Base-by-base conservation (phyloP, 2,888 invertebrate genomes). In the Leucophora obtusa region DNA sequence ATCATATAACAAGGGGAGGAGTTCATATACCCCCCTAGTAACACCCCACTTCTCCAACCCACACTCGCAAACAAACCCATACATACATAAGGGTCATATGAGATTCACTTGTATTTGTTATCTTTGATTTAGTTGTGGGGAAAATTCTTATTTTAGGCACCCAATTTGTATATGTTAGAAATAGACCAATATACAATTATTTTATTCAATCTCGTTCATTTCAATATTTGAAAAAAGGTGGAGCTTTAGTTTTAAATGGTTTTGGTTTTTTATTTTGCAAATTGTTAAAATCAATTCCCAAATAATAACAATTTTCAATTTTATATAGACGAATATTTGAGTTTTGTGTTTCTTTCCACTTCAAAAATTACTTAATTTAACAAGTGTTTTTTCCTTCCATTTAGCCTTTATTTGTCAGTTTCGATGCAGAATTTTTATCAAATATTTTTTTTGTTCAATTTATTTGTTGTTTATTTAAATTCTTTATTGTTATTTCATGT, bases 281-380 rank as follows among this genome's bases (percentile, higher is more conserved):
- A 72, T 76, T 72, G 80, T 76, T 72, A 60, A 79, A 79, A 79
- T 79, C 79, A 80, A 80, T 72, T 71, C 58, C 35, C 38, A 68
- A 69, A 69, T 58, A 69, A 62, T 60, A 71, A 62, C 72, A 72
- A 63, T 35, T 53, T 21, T 35, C 35, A 5, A 8, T 43, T 54
- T 35, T 11, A 24, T 47, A 47, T 15, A 43, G 9, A 21, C 28
- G 7, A 62, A 62, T 24, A 35, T 10, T 14, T 24, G 28, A 28
- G 9, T 62, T 62, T 18, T 54, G 38, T 54, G 18, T 38, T 51
- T 59, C 38, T 43, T 43, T 60, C 43, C 11, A 17, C 11, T 58
- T 56, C 11, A 65, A 63, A 60, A 59, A 74, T 24, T 66, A 59
- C n/a, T 54, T 33, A 28, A 51, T 21, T 58, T 58, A 17, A 63